Percentiles rank a stretch among this genome's conserved stretches.
Conservation (phyloP, 2,888 invertebrate species). For the Petrolisthes manimaculis region DNA sequence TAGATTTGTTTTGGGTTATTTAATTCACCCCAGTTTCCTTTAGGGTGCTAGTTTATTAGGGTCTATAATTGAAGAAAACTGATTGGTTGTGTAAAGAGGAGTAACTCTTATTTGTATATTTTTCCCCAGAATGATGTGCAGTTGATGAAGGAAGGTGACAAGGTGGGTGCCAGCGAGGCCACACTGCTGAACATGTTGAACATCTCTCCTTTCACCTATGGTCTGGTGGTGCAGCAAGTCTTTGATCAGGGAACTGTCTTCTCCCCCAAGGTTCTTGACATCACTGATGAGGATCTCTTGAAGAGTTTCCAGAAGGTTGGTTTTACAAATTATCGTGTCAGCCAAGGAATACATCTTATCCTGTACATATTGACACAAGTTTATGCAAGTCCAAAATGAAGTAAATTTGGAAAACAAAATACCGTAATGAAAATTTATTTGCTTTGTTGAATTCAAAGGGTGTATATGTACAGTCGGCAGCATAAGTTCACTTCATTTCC, state of each 20-base stretch:
- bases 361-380: too few species aligned
- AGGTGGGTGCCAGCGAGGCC: constrained; percentile 98
- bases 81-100: not conserved
- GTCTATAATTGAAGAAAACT: not conserved
- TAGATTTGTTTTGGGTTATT: not conserved
- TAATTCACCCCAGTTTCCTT: not conserved
- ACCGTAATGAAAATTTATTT: too few species aligned
- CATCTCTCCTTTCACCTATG: constrained; percentile 99
- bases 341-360: too few species aligned
- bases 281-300: constrained; percentile 95
- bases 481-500: too few species aligned
- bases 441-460: too few species aligned
- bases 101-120: not conserved
- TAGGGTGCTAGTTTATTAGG: not conserved
- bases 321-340: not conserved
- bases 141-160: constrained; percentile 86
- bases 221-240: constrained; percentile 91
- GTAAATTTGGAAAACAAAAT: too few species aligned
- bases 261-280: constrained; percentile 95
- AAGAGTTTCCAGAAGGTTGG: constrained; percentile 84
- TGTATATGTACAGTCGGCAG: too few species aligned
- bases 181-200: constrained; percentile 99
- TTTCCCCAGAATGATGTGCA: constrained; percentile 73
- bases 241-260: constrained; percentile 99
- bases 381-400: too few species aligned